These are phyloP conservation scores for Nestor notabilis DNA, from an alignment of 2,113 vertebrate species.

Conservation along the genomic window DNA sequence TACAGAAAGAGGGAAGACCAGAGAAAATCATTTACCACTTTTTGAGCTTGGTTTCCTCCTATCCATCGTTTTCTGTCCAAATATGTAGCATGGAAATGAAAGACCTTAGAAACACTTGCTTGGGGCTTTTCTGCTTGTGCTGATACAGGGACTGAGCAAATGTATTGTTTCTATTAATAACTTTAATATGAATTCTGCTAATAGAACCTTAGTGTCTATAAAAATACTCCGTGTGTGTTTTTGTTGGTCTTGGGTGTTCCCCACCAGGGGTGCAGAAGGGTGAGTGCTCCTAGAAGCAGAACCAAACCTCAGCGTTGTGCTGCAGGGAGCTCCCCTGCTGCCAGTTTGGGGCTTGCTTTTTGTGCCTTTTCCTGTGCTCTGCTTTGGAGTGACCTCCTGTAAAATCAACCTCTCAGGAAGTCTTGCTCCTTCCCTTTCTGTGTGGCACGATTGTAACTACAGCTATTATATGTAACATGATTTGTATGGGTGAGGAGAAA, in stretches of 20 bases:
- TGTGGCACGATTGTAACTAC: background rate
- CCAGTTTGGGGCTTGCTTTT: background rate
- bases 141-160: background rate
- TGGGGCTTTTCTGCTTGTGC: background rate
- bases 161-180: background rate
- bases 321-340: background rate
- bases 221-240: background rate
- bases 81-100: background rate
- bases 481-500: background rate
- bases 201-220: background rate
- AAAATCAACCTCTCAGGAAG: background rate
- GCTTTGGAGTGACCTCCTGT: background rate
- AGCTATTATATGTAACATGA: background rate
- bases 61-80: rapidly evolving
- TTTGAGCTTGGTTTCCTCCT: background rate
- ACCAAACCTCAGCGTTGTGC: background rate
- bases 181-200: background rate
- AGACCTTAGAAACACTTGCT: background rate
- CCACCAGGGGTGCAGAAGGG: background rate
- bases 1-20: background rate
- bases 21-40: background rate
- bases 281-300: background rate
- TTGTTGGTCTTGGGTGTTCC: rapidly evolving
- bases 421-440: background rate
- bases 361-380: background rate